Conservation (phyloP, 2,888 invertebrate genomes). For the Clunio marinus region DNA sequence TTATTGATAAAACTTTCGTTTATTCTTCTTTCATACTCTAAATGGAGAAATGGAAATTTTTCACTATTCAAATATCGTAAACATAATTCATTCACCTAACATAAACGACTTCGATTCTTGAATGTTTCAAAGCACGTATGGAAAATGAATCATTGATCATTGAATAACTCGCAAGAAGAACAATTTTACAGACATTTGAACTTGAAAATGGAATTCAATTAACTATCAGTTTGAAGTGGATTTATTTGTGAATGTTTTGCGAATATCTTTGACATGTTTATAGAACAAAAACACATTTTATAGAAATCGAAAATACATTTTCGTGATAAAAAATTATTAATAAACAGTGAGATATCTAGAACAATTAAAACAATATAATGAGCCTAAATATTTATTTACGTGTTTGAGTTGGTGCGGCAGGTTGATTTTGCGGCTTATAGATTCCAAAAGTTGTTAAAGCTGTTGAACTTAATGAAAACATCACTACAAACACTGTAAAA, state of each 20-base stretch:
- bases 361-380: too few species aligned
- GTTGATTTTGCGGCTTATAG: constrained; percentile 56
- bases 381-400: constrained; percentile 58
- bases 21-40: not conserved
- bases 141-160: not conserved
- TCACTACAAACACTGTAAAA: constrained; percentile 50
- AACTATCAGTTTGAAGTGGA: too few species aligned
- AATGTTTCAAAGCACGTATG: not conserved
- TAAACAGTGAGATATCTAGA: not conserved
- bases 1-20: constrained; percentile 38
- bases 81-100: not conserved
- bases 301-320: too few species aligned
- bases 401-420: constrained; percentile 56
- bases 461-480: constrained; percentile 54
- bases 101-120: not conserved
- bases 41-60: not conserved
- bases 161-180: too few species aligned
- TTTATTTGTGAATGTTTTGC: too few species aligned
- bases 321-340: not conserved
- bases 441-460: constrained; percentile 67
- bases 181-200: too few species aligned
- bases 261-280: too few species aligned
- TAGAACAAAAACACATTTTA: too few species aligned
- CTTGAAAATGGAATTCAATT: too few species aligned
- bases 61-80: not conserved